Evolutionary conservation across 2,888 invertebrate species (phyloP).

Genomic region (Steromphala cineraria): DNA sequence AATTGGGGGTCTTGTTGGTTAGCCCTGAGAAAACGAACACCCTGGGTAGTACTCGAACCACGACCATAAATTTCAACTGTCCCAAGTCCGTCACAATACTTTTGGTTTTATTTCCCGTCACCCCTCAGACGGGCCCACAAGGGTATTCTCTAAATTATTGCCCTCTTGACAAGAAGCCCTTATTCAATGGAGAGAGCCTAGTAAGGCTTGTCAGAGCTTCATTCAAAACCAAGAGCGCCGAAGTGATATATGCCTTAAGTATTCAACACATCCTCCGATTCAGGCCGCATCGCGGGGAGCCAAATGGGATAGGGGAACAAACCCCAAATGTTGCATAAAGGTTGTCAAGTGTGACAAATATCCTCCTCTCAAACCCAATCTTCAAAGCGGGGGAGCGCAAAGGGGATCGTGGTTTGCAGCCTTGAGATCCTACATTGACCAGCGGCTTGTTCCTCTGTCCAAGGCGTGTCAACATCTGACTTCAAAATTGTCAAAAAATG

Average conservation of each 20-base stretch:
- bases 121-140: not conserved
- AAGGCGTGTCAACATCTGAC: not conserved
- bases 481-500: not conserved
- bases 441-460: not conserved
- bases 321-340: not conserved
- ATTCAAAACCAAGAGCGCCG: not conserved
- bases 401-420: not conserved
- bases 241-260: not conserved
- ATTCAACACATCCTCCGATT: not conserved
- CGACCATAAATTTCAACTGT: constrained; percentile 2
- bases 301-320: not conserved
- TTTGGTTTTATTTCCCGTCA: not conserved
- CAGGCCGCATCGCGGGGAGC: not conserved
- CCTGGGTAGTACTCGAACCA: not conserved
- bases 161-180: not conserved
- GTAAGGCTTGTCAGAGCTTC: not conserved
- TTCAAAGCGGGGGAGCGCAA: not conserved
- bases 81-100: not conserved
- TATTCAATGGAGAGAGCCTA: not conserved
- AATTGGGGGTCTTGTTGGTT: not conserved
- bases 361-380: not conserved
- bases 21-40: not conserved
- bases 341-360: not conserved
- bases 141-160: not conserved
- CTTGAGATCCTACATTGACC: not conserved